Evolutionary conservation across 2,888 invertebrate genomes (phyloP), one percentile per base, ranked within the genome.

Genomic region (Callimorpha dominula): DNA sequence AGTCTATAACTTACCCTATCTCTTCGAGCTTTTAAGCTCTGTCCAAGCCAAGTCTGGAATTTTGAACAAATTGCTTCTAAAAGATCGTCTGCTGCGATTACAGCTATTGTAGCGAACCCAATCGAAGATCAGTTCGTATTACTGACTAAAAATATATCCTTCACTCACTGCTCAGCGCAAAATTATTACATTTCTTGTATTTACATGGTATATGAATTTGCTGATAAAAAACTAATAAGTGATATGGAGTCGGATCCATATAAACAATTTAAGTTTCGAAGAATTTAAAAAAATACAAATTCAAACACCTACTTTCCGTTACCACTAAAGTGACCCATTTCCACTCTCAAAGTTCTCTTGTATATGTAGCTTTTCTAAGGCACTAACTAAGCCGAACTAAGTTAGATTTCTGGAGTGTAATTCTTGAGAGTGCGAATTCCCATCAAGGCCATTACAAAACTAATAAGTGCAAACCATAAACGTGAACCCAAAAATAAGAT

Each of bases 11-110:
- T 31, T 2, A 14, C 12, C 14, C 14, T 14, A 46, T 46, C 8
- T 46, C 6, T 46, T 46, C 9, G 43, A 46, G 43, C 6, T 46
- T 46, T 60, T 11, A 31, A 80, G 65, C 52, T 12, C 63, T 31
- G 54, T 17, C 65, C 43, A 50, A 49, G 65, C 63, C 20, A 70
- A 57, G 69, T 66, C 73, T 63, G 65, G 54, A 62, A 66, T 73
- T 75, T 76, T 78, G 71, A 76, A 77, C 76, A 79, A 80, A 76
- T 70, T 46, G 43, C 43, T 46, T 46, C 73, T 76, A 49, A 65
- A 50, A 76, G 75, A 77, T 77, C 71, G 67, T 64, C 70, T 64
- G 71, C 17, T 70, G 63, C 71, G 74, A 82, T 80, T 65, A 70
- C 17, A 66, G 71, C 63, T 76, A 76, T 81, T 78, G 76, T 80